These are phyloP conservation scores for Agrilus mali DNA, from an alignment of 2,888 invertebrate genomes.

Conservation along the genomic window DNA sequence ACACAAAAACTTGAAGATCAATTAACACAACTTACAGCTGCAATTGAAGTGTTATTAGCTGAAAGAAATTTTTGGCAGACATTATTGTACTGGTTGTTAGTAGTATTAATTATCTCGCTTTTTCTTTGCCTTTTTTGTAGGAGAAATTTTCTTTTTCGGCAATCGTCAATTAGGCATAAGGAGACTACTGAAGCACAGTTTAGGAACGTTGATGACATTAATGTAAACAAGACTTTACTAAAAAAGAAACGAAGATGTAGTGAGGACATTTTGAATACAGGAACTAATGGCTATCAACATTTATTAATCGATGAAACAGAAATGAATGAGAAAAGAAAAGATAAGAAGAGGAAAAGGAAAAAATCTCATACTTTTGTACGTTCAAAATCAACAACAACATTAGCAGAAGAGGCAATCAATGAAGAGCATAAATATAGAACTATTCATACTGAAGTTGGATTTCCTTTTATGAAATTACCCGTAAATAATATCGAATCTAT, in stretches of 20 bases:
- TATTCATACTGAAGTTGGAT: slow-evolving; percentile 7
- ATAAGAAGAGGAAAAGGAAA: slow-evolving; percentile 24
- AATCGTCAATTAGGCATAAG: slow-evolving; percentile 6
- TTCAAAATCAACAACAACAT: slow-evolving; percentile 21
- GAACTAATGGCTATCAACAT: slow-evolving; percentile 40
- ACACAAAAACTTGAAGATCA: slow-evolving; percentile 46
- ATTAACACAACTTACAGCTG: slow-evolving; percentile 46
- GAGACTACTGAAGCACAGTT: slow-evolving; percentile 26
- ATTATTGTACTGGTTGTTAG: slow-evolving; percentile 42
- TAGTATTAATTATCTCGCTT: slow-evolving; percentile 37
- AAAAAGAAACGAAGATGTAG: slow-evolving; percentile 56
- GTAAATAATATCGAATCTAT: slow-evolving; percentile 1
- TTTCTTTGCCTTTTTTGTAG: slow-evolving; percentile 41
- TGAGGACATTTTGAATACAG: slow-evolving; percentile 51
- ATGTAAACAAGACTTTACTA: slow-evolving; percentile 40
- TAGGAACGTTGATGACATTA: slow-evolving; percentile 54
- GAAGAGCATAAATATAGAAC: slow-evolving; percentile 5
- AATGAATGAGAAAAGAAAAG: slow-evolving; percentile 21
- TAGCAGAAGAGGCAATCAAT: slow-evolving; percentile 16
- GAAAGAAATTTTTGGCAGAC: slow-evolving; percentile 54
- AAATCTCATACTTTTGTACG: slow-evolving; percentile 13
- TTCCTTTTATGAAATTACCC: slow-evolving; percentile 8
- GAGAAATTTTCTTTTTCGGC: slow-evolving; percentile 26
- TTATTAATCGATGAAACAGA: slow-evolving; percentile 42
- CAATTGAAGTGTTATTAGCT: slow-evolving; percentile 45